A percentile compares a stretch with the other conserved stretches of the same genome.
Evolutionary conservation across 2,797 vertebrate species (phyloP).

Genomic region (Intellagama lesueurii): DNA sequence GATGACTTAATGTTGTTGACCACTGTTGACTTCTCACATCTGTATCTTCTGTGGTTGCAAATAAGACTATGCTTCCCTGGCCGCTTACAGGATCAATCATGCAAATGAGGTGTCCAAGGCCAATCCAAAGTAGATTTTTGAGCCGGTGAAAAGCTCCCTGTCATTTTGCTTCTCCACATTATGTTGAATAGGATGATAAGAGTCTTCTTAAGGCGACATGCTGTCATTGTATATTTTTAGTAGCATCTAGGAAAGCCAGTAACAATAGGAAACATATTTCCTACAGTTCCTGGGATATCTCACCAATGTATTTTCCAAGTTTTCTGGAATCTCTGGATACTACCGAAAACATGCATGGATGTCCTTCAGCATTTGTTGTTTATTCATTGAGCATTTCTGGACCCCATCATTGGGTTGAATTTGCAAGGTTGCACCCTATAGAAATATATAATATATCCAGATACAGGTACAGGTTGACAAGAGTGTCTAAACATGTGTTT

Average conservation of each 20-base stretch:
- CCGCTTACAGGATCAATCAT: neutral
- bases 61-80: neutral
- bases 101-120: neutral
- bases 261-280: neutral
- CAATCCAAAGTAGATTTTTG: neutral
- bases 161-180: neutral
- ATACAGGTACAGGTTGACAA: neutral
- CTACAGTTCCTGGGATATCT: neutral
- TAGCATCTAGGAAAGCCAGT: neutral
- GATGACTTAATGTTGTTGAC: neutral
- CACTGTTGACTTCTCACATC: neutral
- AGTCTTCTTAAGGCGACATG: neutral
- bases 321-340: neutral
- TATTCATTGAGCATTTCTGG: no score
- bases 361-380: no score
- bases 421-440: no score
- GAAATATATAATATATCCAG: neutral
- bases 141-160: neutral
- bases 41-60: neutral
- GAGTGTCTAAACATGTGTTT: neutral
- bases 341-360: no score
- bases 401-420: no score
- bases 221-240: neutral
- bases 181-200: neutral
- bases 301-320: neutral